Base-by-base conservation (phyloP, 1,140 invertebrate genomes). In the Anastrepha ludens region DNA sequence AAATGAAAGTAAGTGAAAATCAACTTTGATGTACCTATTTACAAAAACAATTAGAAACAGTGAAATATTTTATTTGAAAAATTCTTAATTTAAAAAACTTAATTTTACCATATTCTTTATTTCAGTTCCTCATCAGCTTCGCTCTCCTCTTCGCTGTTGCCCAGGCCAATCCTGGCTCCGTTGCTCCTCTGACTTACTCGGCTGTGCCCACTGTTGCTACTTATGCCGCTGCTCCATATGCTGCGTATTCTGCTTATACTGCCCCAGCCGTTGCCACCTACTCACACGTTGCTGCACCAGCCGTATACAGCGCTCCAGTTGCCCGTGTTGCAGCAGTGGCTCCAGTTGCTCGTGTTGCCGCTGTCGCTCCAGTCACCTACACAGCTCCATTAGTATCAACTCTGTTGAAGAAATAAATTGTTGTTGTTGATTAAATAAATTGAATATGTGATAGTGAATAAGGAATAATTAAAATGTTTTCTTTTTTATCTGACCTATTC, bases 41-140 rank as follows among this genome's bases (percentile, higher is more conserved):
- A 55, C 50, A 29, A 0, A 29, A 29, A 29, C 29, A 55, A 11
- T 3, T 55, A 8, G 11, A 0, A 6, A 55, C 2, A 2, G 50
- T 55, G 2, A 55, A 55, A 55, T 55, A 55, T 55, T 55, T 55
- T 55, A 55, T 2, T 29, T 29, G 29, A 29, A 29, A 29, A 29
- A 1, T 29, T 29, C 29, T 29, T 55, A 55, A 55, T 11, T 55
- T 11, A 55, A 55, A 2, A 11, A 8, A 1, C 6, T 55, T 55
- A 55, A 55, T 55, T 55, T 55, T 55, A 55, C 2, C 11, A 29
- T 55, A 2, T 55, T 11, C 50, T 44, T 41, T 50, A 17, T 55
- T 85, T n/a, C 17, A 87, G 86, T 87, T 87, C 65, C 86, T 87
- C 86, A 87, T 87, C 65, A 74, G 86, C 44, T 87, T 87, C n/a